Conservation (phyloP, 1,140 invertebrate species). For the Bathynomus jamesi region DNA sequence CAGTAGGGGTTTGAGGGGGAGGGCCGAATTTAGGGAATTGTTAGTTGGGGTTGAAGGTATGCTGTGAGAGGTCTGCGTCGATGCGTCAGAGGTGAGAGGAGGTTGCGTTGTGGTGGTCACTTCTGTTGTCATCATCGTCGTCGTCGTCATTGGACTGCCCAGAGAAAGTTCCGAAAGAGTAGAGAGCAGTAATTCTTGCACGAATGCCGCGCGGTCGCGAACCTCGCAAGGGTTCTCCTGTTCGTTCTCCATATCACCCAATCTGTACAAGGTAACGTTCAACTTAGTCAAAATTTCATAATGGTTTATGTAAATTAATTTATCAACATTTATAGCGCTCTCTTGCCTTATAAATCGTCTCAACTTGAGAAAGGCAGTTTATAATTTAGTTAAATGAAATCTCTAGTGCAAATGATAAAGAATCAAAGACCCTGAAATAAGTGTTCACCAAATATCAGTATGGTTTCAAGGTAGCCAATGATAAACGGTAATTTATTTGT, state of each 20-base stretch:
- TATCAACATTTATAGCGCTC: too few relatives aligned
- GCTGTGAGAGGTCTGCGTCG: not conserved
- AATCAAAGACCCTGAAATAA: too few relatives aligned
- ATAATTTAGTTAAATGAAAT: too few relatives aligned
- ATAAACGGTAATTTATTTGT: too few relatives aligned
- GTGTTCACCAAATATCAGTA: too few relatives aligned
- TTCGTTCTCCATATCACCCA: not conserved
- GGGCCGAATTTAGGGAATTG: not conserved
- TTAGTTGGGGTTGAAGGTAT: not conserved
- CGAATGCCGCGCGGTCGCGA: not conserved
- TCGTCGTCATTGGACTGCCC: not conserved
- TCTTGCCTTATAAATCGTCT: too few relatives aligned
- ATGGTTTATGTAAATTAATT: too few relatives aligned
- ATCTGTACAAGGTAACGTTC: too few relatives aligned
- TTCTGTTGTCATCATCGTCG: not conserved
- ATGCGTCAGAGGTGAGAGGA: not conserved
- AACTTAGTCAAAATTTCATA: too few relatives aligned
- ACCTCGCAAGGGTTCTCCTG: not conserved
- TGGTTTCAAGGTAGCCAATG: too few relatives aligned
- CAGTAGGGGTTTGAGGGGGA: not conserved
- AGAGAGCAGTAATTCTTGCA: not conserved
- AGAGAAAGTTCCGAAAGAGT: not conserved
- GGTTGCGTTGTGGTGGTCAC: not conserved
- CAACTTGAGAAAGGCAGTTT: too few relatives aligned
- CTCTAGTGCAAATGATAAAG: too few relatives aligned